phyloP scores from a whole-genome alignment of 2,797 vertebrate genomes.

The Ceryle rudis region DNA sequence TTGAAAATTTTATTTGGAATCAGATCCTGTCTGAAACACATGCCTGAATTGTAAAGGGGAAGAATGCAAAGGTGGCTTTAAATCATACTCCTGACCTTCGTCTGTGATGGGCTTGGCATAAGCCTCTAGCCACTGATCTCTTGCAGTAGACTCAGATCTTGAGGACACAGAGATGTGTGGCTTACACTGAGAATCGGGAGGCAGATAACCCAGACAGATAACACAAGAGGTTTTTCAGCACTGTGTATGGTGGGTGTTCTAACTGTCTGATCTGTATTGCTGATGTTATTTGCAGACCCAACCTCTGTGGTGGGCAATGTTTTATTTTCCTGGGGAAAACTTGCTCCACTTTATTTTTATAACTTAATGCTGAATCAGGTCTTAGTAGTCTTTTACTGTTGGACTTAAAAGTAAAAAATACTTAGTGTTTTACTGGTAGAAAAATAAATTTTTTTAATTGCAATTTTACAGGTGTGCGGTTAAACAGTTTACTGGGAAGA shows the following conservation, averaged over 20 bases:
- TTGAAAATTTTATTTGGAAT: not conserved
- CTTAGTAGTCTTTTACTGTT: not conserved
- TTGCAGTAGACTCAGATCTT: not conserved
- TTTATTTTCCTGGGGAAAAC: not conserved
- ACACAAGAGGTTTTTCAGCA: not conserved
- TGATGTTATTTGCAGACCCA: not conserved
- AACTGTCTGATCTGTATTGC: not conserved
- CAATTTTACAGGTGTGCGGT: constrained; percentile 85
- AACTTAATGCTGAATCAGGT: not conserved
- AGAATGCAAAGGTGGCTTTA: not conserved
- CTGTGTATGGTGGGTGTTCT: not conserved
- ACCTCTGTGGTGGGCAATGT: not conserved
- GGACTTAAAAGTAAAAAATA: not conserved
- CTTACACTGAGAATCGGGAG: not conserved
- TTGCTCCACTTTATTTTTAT: not conserved
- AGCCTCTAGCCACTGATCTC: not conserved
- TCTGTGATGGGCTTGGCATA: not conserved
- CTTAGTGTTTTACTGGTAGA: not conserved
- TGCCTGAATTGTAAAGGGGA: not conserved
- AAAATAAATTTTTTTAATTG: not conserved
- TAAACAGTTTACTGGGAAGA: constrained; percentile 93
- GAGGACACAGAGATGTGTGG: not conserved
- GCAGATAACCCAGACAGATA: not conserved
- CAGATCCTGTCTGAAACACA: not conserved
- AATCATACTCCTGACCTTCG: not conserved